Conservation (phyloP, 2,888 invertebrate genomes). For the Lasioglossum malachurum region DNA sequence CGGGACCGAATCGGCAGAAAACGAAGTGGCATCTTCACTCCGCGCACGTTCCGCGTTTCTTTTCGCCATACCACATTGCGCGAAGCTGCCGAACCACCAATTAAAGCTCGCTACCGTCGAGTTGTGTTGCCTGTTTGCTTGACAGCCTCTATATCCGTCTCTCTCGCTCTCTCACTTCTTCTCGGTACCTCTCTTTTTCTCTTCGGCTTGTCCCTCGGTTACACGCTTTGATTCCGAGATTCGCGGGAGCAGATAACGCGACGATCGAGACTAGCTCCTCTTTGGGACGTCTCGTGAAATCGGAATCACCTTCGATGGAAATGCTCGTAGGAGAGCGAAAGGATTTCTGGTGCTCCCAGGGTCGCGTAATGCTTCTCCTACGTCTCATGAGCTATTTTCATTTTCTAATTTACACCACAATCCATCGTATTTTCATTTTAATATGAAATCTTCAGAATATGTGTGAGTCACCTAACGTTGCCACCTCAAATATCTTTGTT, state of each 20-base stretch:
- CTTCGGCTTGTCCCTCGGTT: conserved; percentile 12
- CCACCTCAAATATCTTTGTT: no score
- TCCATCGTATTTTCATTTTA: no score
- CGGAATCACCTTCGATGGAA: conserved; percentile 10
- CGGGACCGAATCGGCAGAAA: conserved; percentile 6
- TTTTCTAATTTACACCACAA: neutral
- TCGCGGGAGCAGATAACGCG: conserved; percentile 45
- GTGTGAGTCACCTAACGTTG: no score
- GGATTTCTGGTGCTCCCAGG: neutral
- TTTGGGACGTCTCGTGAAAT: neutral
- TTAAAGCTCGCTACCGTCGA: conserved; percentile 56
- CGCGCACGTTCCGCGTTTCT: conserved; percentile 47
- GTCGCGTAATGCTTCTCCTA: neutral
- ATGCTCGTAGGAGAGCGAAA: neutral
- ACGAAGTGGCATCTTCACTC: conserved; percentile 53
- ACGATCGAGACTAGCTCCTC: conserved; percentile 14
- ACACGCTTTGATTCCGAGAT: conserved; percentile 44
- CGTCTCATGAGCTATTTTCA: neutral
- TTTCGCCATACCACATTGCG: conserved; percentile 22
- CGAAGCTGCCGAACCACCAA: conserved; percentile 61
- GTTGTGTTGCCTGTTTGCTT: neutral
- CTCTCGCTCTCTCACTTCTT: neutral
- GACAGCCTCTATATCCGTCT: neutral
- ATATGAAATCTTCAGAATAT: no score
- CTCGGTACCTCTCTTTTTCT: neutral